Percentiles rank a stretch among this genome's conserved stretches.
phyloP scores from a whole-genome alignment of 2,888 invertebrate species.

The Noctuana brunneofusca region DNA sequence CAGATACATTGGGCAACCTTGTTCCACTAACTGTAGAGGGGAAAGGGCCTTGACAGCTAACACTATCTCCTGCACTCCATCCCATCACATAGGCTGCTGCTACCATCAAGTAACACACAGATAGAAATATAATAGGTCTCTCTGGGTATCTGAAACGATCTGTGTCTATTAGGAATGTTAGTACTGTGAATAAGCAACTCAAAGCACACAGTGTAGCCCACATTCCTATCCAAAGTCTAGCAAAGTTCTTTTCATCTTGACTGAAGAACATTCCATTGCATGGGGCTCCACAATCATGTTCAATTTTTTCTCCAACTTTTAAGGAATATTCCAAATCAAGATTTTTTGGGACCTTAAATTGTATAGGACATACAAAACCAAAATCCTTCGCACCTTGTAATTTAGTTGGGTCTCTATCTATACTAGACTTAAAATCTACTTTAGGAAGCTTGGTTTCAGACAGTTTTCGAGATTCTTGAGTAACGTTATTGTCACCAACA shows the following conservation, averaged over 20 bases:
- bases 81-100: slow-evolving; percentile 95
- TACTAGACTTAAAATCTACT: slow-evolving; percentile 72
- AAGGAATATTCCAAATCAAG: slow-evolving; percentile 92
- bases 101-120: slow-evolving; percentile 97
- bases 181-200: slow-evolving; percentile 95
- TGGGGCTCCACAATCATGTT: slow-evolving; percentile 92
- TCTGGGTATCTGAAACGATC: slow-evolving; percentile 98
- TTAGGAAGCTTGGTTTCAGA: slow-evolving; percentile 68
- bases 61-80: slow-evolving; percentile 90
- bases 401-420: slow-evolving; percentile 78
- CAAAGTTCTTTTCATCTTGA: slow-evolving; percentile 90
- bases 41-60: slow-evolving; percentile 92
- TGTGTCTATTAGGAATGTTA: slow-evolving; percentile 97
- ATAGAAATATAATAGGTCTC: slow-evolving; percentile 97
- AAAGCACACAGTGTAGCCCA: slow-evolving; percentile 95
- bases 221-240: slow-evolving; percentile 95
- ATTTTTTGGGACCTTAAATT: slow-evolving; percentile 91
- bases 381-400: slow-evolving; percentile 85
- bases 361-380: slow-evolving; percentile 94
- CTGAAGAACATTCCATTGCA: slow-evolving; percentile 97
- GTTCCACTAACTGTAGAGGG: slow-evolving; percentile 86
- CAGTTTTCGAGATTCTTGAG: slow-evolving; percentile 81
- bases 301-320: slow-evolving; percentile 90
- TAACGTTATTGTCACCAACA: slow-evolving; percentile 89
- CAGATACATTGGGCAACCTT: slow-evolving; percentile 89